Conservation (phyloP, 2,797 vertebrate genomes). For the Pogonophryne albipinna region DNA sequence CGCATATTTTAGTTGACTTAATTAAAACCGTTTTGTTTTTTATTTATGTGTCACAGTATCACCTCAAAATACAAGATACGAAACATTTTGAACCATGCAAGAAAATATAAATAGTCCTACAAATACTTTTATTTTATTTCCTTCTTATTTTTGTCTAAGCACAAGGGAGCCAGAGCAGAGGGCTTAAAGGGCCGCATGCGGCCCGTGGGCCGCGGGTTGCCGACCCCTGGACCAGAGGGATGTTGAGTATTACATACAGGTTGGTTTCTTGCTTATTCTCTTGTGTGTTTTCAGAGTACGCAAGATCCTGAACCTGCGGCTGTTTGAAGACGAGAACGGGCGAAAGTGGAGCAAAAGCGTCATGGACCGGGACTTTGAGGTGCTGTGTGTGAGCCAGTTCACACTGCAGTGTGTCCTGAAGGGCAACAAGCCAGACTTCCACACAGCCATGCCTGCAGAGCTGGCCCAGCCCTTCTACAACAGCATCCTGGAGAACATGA, state of each 20-base stretch:
- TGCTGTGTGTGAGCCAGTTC: slow-evolving; percentile 96
- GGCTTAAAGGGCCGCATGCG: too few species aligned
- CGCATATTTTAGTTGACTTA: too few species aligned
- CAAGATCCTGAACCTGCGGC: slow-evolving; percentile 95
- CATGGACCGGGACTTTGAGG: slow-evolving; percentile 93
- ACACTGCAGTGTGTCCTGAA: slow-evolving; percentile 96
- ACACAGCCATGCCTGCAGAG: slow-evolving; percentile 93
- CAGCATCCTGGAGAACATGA: slow-evolving; percentile 92
- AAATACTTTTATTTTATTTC: too few species aligned
- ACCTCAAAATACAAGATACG: too few species aligned
- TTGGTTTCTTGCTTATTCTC: neutral
- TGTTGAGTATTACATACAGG: neutral
- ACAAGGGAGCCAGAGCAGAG: too few species aligned
- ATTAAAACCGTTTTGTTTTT: too few species aligned
- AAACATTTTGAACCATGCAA: too few species aligned
- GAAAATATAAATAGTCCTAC: too few species aligned
- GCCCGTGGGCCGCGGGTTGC: too few species aligned
- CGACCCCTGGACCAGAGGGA: too few species aligned
- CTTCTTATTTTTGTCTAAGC: too few species aligned
- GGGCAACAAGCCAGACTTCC: slow-evolving; percentile 97
- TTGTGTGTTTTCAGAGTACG: slow-evolving; percentile 84
- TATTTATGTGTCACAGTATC: too few species aligned
- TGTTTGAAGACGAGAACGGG: slow-evolving; percentile 95
- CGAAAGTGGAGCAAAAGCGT: slow-evolving; percentile 95
- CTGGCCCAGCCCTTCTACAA: slow-evolving; percentile 92